phyloP scores from a whole-genome alignment of 2,797 vertebrate species.

The Glossophaga mutica region DNA sequence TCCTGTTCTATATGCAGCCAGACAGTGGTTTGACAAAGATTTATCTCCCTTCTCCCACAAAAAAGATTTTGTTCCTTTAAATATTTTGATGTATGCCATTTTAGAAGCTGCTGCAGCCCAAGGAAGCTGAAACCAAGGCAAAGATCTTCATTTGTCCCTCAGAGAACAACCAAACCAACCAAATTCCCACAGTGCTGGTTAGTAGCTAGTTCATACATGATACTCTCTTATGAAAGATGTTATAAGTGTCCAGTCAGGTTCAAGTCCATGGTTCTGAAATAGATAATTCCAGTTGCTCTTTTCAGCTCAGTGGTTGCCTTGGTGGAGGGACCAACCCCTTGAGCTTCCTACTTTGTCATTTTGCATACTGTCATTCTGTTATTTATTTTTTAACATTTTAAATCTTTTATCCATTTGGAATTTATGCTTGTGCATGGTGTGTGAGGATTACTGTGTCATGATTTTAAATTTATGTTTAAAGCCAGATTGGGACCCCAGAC shows the following conservation, averaged over 20 bases:
- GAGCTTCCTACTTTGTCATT: background rate
- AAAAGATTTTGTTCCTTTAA: background rate
- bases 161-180: background rate
- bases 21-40: background rate
- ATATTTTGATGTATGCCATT: background rate
- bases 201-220: background rate
- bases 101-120: background rate
- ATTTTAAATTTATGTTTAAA: slow-evolving; percentile 30
- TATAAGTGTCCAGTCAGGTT: background rate
- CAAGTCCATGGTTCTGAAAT: background rate
- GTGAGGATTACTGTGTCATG: background rate
- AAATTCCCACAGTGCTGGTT: background rate
- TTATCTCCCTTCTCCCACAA: background rate
- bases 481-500: background rate
- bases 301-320: background rate
- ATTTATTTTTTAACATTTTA: slow-evolving; percentile 10
- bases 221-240: background rate
- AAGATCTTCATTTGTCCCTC: background rate
- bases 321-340: background rate
- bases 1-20: background rate
- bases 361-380: background rate
- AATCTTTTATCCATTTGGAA: slow-evolving; percentile 1
- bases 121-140: background rate
- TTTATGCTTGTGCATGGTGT: background rate
- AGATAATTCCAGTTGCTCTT: background rate